Percentiles rank a stretch among this genome's conserved stretches.
Conservation (phyloP, 1,140 invertebrate species). For the Rhagoletis pomonella region DNA sequence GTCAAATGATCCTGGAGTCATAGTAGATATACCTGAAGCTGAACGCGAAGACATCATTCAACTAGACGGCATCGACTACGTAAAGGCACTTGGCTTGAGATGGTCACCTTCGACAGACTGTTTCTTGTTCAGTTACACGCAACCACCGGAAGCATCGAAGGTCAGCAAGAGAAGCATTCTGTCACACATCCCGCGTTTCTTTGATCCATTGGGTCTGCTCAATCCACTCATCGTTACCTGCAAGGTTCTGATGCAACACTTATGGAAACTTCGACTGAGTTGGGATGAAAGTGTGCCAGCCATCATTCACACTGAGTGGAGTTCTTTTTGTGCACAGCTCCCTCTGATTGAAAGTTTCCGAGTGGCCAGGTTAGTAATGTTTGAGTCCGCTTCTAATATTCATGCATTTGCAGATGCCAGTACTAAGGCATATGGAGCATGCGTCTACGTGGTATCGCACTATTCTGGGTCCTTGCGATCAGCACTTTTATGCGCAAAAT, state of each 20-base stretch:
- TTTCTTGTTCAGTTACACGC: neutral
- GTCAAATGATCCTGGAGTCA: neutral
- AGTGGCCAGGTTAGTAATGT: neutral
- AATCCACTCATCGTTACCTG: neutral
- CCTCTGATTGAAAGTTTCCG: neutral
- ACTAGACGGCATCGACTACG: neutral
- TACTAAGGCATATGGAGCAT: neutral
- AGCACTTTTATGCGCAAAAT: too few species aligned
- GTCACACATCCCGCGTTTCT: neutral
- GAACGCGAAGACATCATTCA: neutral
- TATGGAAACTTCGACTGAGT: neutral
- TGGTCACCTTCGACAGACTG: neutral
- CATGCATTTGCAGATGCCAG: neutral
- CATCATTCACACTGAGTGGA: neutral
- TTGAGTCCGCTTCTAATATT: neutral
- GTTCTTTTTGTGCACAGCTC: neutral
- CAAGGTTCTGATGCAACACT: neutral
- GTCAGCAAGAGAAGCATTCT: neutral
- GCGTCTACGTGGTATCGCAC: neutral
- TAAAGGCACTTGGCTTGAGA: slow-evolving; percentile 32
- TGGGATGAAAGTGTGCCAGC: neutral
- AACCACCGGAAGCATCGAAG: neutral
- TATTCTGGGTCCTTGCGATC: too few species aligned
- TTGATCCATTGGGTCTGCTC: neutral
- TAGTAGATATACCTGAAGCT: neutral